phyloP scores from a whole-genome alignment of 2,888 invertebrate genomes.

The Cephus sareptanus region DNA sequence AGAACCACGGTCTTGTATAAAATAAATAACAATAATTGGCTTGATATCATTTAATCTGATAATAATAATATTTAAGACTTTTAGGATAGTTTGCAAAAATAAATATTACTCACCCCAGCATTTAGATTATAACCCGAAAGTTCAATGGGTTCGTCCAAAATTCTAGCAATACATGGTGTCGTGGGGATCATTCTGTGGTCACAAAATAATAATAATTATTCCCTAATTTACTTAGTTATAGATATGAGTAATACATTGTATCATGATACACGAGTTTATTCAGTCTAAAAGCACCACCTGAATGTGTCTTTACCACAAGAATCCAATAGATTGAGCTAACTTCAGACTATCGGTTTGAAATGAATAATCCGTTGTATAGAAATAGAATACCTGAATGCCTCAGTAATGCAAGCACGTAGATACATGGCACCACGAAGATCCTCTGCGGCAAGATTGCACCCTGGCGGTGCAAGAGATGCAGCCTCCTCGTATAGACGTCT shows the following conservation, averaged over 20 bases:
- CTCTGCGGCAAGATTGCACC: constrained; percentile 70
- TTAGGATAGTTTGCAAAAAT: neutral
- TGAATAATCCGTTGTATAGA: neutral
- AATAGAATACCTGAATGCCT: constrained; percentile 73
- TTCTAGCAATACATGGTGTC: constrained; percentile 81
- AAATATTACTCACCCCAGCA: constrained; percentile 73
- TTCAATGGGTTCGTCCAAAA: constrained; percentile 78
- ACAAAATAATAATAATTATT: neutral
- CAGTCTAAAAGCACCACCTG: too few relatives aligned
- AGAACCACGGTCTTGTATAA: constrained; percentile 76
- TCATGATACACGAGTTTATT: neutral
- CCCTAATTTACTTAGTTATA: too few relatives aligned
- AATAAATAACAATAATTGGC: neutral
- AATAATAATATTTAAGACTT: neutral
- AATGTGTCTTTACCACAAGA: neutral
- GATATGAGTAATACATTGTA: neutral
- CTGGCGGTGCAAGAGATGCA: constrained; percentile 67
- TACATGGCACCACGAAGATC: constrained; percentile 77
- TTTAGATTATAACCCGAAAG: constrained; percentile 77
- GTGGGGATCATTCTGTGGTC: constrained; percentile 74
- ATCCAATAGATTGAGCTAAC: neutral
- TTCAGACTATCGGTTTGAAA: neutral
- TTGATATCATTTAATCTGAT: neutral
- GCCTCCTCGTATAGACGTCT: constrained; percentile 76
- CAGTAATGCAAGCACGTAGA: constrained; percentile 81